phyloP scores from a whole-genome alignment of 2,888 invertebrate species.

The Gisinianus flammeolus region DNA sequence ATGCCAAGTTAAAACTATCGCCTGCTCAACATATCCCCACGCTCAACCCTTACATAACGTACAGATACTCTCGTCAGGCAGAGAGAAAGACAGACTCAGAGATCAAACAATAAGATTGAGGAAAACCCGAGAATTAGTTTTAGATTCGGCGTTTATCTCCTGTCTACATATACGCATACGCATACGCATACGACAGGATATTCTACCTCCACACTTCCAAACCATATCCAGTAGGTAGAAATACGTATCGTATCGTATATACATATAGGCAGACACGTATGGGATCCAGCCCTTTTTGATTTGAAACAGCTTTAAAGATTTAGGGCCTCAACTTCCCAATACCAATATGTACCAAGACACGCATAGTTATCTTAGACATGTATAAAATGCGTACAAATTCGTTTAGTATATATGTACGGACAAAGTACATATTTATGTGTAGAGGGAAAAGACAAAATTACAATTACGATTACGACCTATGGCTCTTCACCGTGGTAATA shows the following conservation, averaged over 20 bases:
- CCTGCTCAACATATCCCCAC: background rate
- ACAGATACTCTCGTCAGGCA: background rate
- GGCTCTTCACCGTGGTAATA: background rate
- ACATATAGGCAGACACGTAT: background rate
- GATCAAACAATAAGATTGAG: constrained; percentile 9
- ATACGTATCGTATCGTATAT: background rate
- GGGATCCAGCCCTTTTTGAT: constrained; percentile 4
- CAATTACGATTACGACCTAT: background rate
- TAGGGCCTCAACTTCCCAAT: background rate
- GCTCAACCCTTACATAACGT: too few species aligned
- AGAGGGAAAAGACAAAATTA: background rate
- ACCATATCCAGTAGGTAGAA: background rate
- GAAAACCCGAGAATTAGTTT: constrained; percentile 10
- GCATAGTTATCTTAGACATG: too few species aligned
- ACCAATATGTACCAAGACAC: too few species aligned
- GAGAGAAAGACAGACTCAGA: background rate
- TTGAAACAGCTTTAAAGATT: constrained; percentile 14
- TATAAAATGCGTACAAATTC: background rate
- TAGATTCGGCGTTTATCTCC: constrained; percentile 5
- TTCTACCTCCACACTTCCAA: background rate
- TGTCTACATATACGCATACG: background rate
- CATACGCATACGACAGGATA: background rate
- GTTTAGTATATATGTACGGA: background rate
- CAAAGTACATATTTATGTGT: background rate
- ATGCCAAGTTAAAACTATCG: background rate